Base-by-base conservation (phyloP, 1,140 invertebrate species). In the Melitaea cinxia region DNA sequence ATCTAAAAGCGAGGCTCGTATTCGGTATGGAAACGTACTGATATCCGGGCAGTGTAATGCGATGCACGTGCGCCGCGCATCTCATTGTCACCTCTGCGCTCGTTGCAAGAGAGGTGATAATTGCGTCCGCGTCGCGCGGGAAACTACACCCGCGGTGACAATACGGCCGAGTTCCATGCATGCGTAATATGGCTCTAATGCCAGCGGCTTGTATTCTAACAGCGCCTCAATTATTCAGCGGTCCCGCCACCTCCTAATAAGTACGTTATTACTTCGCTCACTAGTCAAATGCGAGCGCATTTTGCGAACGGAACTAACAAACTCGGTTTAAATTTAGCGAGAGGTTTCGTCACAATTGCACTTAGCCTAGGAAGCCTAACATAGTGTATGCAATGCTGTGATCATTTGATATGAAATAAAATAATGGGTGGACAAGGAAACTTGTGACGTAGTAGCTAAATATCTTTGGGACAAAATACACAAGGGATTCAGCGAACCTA, bases 171-270 rank as follows among this genome's bases (percentile, higher is more conserved):
- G 28, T 56, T 61, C 58, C 63, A 66, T 70, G 68, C 68, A 70
- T 70, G 63, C 68, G 68, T 70, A 66, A 70, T 70, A 63, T 69
- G 14, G 24, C 57, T 37, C 59, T 68, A 68, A 68, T 68, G 59
- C 59, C 28, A 54, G 61, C 57, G 63, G 68, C 68, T 70, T 63
- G 65, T 60, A 61, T 57, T 62, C 59, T 68, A 61, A 54, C 49
- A 47, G 63, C 33, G 47, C 37, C 62, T 70, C 57, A 61, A 70
- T 70, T 70, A 70, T 70, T 70, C 68, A 66, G 53, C 14, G 45
- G 39, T 53, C 42, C 56, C 39, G 52, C 35, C 52, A 30, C 37
- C 45, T 50, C 28, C 56, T 66, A 60, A 66, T 66, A 55, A 66
- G 56, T 55, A 49, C 39, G 45, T 66, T 60, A 66, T 66, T 60